These are phyloP conservation scores for Didymodactylos carnosus DNA, from an alignment of 2,888 invertebrate genomes.

Conservation along the genomic window DNA sequence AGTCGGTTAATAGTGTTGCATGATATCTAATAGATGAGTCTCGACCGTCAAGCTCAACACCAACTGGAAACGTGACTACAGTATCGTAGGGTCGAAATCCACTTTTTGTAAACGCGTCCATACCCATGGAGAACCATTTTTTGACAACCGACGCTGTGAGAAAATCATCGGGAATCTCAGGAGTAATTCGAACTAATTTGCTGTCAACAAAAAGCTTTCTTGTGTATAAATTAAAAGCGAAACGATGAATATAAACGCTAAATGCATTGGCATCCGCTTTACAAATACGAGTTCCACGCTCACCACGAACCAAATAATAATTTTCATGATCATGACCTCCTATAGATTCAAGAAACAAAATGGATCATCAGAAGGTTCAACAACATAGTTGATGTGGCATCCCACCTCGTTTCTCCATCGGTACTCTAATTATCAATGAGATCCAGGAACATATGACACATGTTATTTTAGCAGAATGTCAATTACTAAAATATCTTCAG, in stretches of 20 bases:
- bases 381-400: no score
- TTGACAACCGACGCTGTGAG: neutral
- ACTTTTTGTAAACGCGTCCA: neutral
- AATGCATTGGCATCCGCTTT: neutral
- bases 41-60: neutral
- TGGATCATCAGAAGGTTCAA: no score
- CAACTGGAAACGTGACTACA: neutral
- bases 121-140: neutral
- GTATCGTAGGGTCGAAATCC: neutral
- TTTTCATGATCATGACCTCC: neutral
- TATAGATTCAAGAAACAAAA: no score
- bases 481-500: no score
- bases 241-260: neutral
- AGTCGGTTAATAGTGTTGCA: neutral
- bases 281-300: neutral
- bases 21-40: neutral
- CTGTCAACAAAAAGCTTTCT: neutral
- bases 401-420: no score
- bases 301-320: neutral
- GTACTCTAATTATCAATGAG: no score
- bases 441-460: no score
- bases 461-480: no score
- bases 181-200: neutral
- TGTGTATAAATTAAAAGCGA: neutral
- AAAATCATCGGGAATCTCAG: neutral